Base-by-base conservation (phyloP, 2,797 vertebrate species). In the Tokudaia tokunoshimensis region DNA sequence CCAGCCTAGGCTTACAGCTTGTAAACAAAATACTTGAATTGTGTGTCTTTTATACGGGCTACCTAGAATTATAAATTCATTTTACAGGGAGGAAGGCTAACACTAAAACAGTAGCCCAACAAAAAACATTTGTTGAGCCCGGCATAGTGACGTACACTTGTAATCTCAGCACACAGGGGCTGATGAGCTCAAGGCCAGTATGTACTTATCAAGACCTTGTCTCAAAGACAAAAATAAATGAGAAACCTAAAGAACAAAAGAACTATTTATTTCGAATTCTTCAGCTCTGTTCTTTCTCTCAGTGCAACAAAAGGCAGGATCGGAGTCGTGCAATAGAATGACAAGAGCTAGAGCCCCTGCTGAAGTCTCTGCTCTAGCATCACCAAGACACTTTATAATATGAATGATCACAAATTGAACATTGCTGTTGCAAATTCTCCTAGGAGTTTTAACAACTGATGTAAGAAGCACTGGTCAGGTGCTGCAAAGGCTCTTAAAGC, bases 231-330 rank as follows among this genome's bases (percentile, higher is more conserved):
- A 74, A 74, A 57, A 44, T 31, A 41, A 57, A 29, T 22, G 29
- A 31, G 24, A 84, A 65, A 44, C 31, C 14, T 24, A 52, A 67
- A 52, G 47, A 61, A 91, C 10, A n/a, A 90, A 97, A 74, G n/a
- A 95, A 94, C 89, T 5, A 84, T 11, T 29, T 96, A 44, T n/a
- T 89, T 92, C 81, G 61, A 91, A 34, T 87, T 96, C 26, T 89
- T 96, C 14, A 81, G 19, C 15, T 92, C 70, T 61, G 65, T 61
- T 57, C 31, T 91, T 95, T 55, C 37, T 82, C 11, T 72, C 88
- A 86, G 10, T 74, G 0, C 7, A 94, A 19, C 11, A 93, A 74
- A 52, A 61, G 70, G 34, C 12, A 83, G 41, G 52, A 76, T 10
- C 63, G 15, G 24, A 95, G 4, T 80, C 91, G 44, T 61, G 29